These are phyloP conservation scores for Anoplopoma fimbria DNA, from an alignment of 2,113 vertebrate species.

Conservation along the genomic window DNA sequence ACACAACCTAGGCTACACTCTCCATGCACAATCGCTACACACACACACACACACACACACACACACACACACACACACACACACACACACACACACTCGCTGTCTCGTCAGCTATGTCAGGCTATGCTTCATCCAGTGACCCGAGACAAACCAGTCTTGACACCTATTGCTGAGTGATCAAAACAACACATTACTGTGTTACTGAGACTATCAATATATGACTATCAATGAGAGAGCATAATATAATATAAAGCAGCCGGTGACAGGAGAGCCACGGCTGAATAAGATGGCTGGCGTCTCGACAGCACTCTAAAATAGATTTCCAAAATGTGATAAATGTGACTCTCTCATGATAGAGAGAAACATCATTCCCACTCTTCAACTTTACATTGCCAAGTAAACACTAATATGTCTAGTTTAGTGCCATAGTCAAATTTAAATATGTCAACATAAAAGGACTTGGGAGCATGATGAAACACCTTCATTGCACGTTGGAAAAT, in stretches of 20 bases:
- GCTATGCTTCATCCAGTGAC: slow-evolving; percentile 49
- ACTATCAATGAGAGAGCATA: slow-evolving; percentile 27
- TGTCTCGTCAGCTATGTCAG: slow-evolving; percentile 28
- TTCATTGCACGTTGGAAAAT: slow-evolving; percentile 7
- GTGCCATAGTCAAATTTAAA: slow-evolving; percentile 18
- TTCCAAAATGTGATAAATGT: slow-evolving; percentile 63
- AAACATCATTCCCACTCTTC: slow-evolving; percentile 38
- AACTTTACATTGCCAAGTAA: slow-evolving; percentile 44
- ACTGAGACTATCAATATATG: slow-evolving; percentile 41
- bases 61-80: neutral
- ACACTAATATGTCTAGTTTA: slow-evolving; percentile 29
- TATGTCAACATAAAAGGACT: slow-evolving; percentile 21
- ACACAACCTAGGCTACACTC: slow-evolving; percentile 21
- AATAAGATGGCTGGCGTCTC: slow-evolving; percentile 54
- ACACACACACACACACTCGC: slow-evolving; percentile 13
- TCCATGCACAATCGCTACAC: neutral
- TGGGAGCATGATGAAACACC: neutral
- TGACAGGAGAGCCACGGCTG: slow-evolving; percentile 28
- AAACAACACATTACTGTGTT: slow-evolving; percentile 54
- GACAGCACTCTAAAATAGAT: slow-evolving; percentile 60
- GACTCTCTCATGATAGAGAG: slow-evolving; percentile 30
- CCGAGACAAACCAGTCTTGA: slow-evolving; percentile 55
- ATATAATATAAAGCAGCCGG: slow-evolving; percentile 44
- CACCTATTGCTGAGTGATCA: slow-evolving; percentile 58
- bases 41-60: slow-evolving; percentile 3